These are phyloP conservation scores for Dryobotodes eremita DNA, from an alignment of 2,888 invertebrate genomes.

Conservation along the genomic window DNA sequence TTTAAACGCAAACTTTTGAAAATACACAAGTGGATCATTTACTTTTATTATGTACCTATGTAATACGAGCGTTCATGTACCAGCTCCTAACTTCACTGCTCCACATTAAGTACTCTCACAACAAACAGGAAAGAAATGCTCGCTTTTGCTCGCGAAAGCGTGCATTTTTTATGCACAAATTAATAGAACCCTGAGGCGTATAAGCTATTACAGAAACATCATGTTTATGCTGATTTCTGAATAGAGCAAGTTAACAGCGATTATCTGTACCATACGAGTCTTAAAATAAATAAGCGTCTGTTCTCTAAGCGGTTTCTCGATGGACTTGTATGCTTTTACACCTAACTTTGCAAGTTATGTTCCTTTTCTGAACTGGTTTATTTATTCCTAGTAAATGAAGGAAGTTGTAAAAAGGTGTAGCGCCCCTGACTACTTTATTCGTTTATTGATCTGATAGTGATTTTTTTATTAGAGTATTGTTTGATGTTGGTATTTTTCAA, in stretches of 20 bases:
- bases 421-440: conserved; percentile 11
- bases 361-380: conserved; percentile 17
- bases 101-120: neutral
- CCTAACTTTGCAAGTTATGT: conserved; percentile 12
- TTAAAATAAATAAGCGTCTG: conserved; percentile 11
- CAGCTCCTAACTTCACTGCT: neutral
- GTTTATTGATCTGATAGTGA: neutral
- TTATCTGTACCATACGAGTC: neutral
- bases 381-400: conserved; percentile 21
- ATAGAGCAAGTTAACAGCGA: conserved; percentile 21
- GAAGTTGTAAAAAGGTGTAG: conserved; percentile 23
- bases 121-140: neutral
- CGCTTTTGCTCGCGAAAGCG: too few species aligned
- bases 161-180: neutral
- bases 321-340: conserved; percentile 20
- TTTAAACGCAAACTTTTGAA: neutral
- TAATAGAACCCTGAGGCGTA: conserved; percentile 38
- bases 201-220: conserved; percentile 9
- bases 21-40: neutral
- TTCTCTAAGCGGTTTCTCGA: conserved; percentile 18
- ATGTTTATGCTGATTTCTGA: conserved; percentile 26
- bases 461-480: neutral
- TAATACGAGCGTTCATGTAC: neutral
- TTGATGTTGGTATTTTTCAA: neutral
- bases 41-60: too few species aligned